A percentile compares a stretch with the other conserved stretches of the same genome.
phyloP scores from a whole-genome alignment of 1,140 invertebrate genomes.

The Neelides sp. region DNA sequence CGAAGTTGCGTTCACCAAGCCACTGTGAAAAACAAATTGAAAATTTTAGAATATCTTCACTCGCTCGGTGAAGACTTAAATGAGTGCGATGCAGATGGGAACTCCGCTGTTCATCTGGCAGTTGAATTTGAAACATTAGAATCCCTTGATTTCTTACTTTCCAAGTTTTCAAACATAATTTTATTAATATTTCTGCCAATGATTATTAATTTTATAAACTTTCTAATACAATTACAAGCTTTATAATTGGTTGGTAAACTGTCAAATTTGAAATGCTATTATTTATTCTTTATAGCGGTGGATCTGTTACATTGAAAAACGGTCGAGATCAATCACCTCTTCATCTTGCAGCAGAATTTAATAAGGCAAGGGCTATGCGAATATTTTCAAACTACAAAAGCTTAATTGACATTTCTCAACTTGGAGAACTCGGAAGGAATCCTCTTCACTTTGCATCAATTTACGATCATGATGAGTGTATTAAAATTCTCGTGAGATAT shows the following conservation, averaged over 20 bases:
- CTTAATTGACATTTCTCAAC: constrained; percentile 52
- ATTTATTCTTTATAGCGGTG: constrained; percentile 41
- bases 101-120: constrained; percentile 66
- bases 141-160: constrained; percentile 54
- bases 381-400: constrained; percentile 51
- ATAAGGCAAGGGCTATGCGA: constrained; percentile 51
- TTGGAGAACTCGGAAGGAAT: constrained; percentile 62
- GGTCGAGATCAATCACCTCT: constrained; percentile 60
- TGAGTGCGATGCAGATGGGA: constrained; percentile 55
- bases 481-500: constrained; percentile 62
- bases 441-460: constrained; percentile 67
- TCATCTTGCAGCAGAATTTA: constrained; percentile 61
- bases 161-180: constrained; percentile 46
- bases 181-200: too few relatives aligned
- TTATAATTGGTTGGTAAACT: too few relatives aligned
- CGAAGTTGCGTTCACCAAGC: constrained; percentile 62
- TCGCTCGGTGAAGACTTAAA: constrained; percentile 67
- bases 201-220: not conserved
- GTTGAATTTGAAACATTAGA: constrained; percentile 56
- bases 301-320: constrained; percentile 55
- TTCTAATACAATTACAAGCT: too few relatives aligned
- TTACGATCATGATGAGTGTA: constrained; percentile 62
- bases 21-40: constrained; percentile 53
- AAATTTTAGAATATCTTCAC: constrained; percentile 58
- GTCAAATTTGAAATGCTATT: too few relatives aligned